Evolutionary conservation across 92 coral and sea anemone species (phyloP).

Genomic region (Zoanthus gigantus): DNA sequence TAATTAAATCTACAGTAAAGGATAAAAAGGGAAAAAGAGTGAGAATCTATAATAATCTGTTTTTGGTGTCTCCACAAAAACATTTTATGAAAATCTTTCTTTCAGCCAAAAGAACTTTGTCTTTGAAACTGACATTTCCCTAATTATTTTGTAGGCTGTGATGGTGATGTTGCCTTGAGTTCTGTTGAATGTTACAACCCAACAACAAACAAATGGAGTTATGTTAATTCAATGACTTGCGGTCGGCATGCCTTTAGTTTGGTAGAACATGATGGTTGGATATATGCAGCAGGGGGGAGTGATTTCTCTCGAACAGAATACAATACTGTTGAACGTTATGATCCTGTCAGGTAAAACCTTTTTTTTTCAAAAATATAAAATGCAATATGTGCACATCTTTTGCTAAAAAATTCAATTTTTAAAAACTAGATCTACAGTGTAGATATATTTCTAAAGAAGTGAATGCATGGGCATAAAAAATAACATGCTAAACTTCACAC

Average conservation of each 20-base stretch:
- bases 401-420: no score
- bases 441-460: no score
- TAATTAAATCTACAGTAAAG: no score
- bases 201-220: constrained; percentile 79
- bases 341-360: constrained; percentile 85
- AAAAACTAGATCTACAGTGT: no score
- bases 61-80: neutral
- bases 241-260: constrained; percentile 95
- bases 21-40: no score
- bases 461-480: no score
- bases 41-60: neutral
- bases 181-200: constrained; percentile 94
- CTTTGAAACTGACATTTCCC: neutral
- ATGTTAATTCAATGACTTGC: constrained; percentile 91
- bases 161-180: constrained; percentile 94
- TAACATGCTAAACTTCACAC: no score
- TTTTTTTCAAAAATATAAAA: neutral
- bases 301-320: constrained; percentile 95
- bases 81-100: no score
- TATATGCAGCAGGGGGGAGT: constrained; percentile 98
- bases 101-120: no score
- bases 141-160: constrained; percentile 73
- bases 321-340: constrained; percentile 94
- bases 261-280: constrained; percentile 98
- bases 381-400: no score